Conservation (phyloP, 2,113 vertebrate species). For the Oenanthe melanoleuca region DNA sequence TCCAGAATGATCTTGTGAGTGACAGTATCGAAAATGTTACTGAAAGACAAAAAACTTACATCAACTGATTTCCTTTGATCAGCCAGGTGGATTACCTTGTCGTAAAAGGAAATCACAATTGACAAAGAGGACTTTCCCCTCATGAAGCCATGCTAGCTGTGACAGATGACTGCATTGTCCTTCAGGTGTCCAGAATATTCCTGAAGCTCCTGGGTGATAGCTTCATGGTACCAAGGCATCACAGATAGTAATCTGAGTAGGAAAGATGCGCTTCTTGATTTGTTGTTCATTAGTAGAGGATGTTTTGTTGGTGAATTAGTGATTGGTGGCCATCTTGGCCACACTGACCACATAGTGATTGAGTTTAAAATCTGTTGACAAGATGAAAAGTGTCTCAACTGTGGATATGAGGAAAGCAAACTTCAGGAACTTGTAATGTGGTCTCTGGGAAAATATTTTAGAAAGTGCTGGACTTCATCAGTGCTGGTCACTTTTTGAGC, state of each 20-base stretch:
- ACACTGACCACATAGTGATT: rapidly evolving
- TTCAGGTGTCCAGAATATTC: neutral
- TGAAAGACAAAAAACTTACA: neutral
- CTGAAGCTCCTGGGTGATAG: neutral
- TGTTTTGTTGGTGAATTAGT: neutral
- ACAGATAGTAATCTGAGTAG: neutral
- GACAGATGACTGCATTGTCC: neutral
- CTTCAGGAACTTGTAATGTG: neutral
- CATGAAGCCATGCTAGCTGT: neutral
- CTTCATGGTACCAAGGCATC: neutral
- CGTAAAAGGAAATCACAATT: neutral
- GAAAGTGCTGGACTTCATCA: neutral
- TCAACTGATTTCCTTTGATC: neutral
- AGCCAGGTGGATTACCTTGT: neutral
- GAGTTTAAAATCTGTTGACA: neutral
- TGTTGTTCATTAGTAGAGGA: neutral
- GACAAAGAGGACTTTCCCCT: neutral
- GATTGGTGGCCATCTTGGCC: neutral
- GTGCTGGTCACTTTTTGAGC: neutral
- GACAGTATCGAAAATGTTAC: neutral
- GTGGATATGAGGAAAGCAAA: neutral
- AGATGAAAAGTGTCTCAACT: neutral
- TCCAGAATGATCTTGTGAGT: neutral
- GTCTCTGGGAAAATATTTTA: neutral
- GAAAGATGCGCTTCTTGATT: neutral